Conservation (phyloP, 1,140 invertebrate species). For the Stenopsyche tienmushanensis region DNA sequence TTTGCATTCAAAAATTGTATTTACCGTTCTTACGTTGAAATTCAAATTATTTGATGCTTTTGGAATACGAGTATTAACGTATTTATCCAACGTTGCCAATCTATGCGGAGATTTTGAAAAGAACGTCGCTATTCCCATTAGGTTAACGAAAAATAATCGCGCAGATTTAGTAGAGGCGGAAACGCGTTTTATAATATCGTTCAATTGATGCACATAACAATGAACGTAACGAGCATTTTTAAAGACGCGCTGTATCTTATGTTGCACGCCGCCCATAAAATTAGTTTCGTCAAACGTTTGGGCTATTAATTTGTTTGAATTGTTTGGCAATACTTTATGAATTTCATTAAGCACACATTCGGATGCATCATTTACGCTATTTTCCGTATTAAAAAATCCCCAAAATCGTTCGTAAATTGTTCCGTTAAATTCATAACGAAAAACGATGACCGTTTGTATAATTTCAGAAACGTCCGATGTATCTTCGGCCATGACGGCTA, state of each 20-base stretch:
- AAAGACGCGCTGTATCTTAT: conserved; percentile 24
- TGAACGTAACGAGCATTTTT: conserved; percentile 43
- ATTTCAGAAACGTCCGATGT: conserved; percentile 43
- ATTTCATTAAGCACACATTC: conserved; percentile 40
- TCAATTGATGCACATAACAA: conserved; percentile 24
- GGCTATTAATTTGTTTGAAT: conserved; percentile 43
- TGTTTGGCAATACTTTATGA: conserved; percentile 38
- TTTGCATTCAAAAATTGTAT: background rate
- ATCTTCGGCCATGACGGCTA: conserved; percentile 45
- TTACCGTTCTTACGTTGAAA: background rate
- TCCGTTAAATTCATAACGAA: conserved; percentile 42
- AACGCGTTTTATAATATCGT: background rate
- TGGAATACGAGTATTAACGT: background rate
- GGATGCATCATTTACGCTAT: conserved; percentile 32
- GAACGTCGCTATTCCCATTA: background rate
- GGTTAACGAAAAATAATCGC: background rate
- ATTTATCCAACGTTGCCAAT: background rate
- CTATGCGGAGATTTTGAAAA: background rate
- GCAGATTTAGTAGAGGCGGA: background rate
- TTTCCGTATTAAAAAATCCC: conserved; percentile 41
- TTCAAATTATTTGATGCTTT: background rate
- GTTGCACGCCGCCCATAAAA: conserved; percentile 43
- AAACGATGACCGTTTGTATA: conserved; percentile 43
- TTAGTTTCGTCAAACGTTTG: conserved; percentile 44
- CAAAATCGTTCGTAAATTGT: conserved; percentile 45